Evolutionary conservation across 1,140 invertebrate species (phyloP).

Genomic region (Drosophila insularis): DNA sequence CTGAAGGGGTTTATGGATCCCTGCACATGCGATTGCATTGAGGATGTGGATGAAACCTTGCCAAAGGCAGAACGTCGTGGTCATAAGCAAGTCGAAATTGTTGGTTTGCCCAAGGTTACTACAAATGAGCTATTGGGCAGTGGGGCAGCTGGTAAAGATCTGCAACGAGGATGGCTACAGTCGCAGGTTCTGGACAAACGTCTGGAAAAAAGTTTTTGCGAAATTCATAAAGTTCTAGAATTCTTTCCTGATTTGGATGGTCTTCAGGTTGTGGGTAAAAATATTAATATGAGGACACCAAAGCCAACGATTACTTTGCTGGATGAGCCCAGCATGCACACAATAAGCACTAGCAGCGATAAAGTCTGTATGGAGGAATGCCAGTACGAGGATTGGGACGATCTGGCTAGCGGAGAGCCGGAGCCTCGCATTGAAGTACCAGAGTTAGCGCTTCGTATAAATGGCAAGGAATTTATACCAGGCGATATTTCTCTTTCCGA

Average conservation of each 20-base stretch:
- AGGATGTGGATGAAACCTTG: conserved; percentile 34
- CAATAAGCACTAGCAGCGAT: conserved; percentile 28
- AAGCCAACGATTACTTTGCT: conserved; percentile 7
- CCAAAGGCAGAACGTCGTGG: conserved; percentile 48
- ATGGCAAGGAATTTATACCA: conserved; percentile 41
- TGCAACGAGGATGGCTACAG: conserved; percentile 43
- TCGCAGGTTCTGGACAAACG: conserved; percentile 52
- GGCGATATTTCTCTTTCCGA: conserved; percentile 18
- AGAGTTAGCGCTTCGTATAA: conserved; percentile 43
- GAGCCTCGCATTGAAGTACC: not conserved
- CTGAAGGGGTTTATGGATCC: conserved; percentile 16
- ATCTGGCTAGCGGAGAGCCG: not conserved
- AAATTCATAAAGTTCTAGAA: conserved; percentile 61
- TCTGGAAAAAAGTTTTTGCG: conserved; percentile 35
- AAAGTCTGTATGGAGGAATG: conserved; percentile 22
- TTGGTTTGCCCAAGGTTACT: conserved; percentile 47
- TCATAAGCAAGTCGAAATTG: conserved; percentile 52
- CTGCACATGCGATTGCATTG: conserved; percentile 26
- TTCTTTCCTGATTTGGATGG: conserved; percentile 62
- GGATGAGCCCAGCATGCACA: conserved; percentile 16
- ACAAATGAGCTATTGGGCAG: conserved; percentile 57
- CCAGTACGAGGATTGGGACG: not conserved
- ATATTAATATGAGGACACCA: not conserved
- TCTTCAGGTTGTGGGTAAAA: conserved; percentile 53
- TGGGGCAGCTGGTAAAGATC: conserved; percentile 12